phyloP scores from a whole-genome alignment of 2,888 invertebrate species.

The Temnothorax ravouxi region DNA sequence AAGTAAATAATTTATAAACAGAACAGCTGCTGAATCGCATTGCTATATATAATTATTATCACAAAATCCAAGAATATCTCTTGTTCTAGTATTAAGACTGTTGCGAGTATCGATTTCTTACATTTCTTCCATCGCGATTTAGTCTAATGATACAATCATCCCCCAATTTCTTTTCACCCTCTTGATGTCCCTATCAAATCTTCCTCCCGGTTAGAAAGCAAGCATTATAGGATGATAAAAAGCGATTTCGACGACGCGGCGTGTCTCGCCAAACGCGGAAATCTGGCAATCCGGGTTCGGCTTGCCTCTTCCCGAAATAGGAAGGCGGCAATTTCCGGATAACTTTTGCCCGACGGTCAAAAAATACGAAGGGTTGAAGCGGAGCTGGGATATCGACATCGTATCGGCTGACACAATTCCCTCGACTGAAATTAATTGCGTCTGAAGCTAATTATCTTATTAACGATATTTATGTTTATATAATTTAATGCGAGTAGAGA shows the following conservation, averaged over 20 bases:
- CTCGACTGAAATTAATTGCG: slow-evolving; percentile 12
- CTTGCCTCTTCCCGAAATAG: slow-evolving; percentile 16
- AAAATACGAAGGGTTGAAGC: background rate
- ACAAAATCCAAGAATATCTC: background rate
- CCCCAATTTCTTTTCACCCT: slow-evolving; percentile 12
- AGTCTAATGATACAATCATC: slow-evolving; percentile 5
- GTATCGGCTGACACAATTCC: background rate
- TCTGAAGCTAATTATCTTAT: slow-evolving; percentile 8
- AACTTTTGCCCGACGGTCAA: slow-evolving; percentile 16
- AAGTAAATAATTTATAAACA: background rate
- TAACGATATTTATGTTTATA: slow-evolving; percentile 8
- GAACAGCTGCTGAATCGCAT: background rate
- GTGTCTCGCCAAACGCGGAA: slow-evolving; percentile 20
- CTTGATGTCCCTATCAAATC: background rate
- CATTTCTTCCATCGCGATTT: background rate
- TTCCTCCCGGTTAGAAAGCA: background rate
- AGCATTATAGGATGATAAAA: slow-evolving; percentile 25
- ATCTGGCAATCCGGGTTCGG: slow-evolving; percentile 17
- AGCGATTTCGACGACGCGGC: background rate
- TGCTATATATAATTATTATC: background rate
- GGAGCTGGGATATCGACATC: background rate
- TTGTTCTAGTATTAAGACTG: background rate
- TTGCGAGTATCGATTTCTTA: slow-evolving; percentile 10
- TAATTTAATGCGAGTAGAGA: background rate
- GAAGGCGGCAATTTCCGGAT: slow-evolving; percentile 37